phyloP scores from a whole-genome alignment of 2,888 invertebrate genomes.

The Agriopis aurantiaria region DNA sequence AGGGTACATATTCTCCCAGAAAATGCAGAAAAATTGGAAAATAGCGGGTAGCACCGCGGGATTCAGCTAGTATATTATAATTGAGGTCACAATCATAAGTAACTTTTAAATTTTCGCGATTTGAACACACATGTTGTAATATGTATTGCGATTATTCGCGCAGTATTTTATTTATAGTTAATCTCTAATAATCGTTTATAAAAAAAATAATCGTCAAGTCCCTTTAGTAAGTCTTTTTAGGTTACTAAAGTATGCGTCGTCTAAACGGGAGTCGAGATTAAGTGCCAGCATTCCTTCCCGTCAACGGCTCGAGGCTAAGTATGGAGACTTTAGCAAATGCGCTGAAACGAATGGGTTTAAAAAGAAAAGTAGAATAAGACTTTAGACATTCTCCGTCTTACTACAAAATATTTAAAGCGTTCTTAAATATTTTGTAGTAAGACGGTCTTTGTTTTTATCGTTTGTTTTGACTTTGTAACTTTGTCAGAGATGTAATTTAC shows the following conservation, averaged over 20 bases:
- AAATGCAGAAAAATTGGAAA: too few species aligned
- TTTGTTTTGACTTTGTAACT: slow-evolving; percentile 4
- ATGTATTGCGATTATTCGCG: too few species aligned
- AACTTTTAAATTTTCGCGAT: too few species aligned
- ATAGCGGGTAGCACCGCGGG: too few species aligned
- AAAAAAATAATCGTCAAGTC: background rate
- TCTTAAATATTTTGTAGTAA: too few species aligned
- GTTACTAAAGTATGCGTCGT: slow-evolving; percentile 3
- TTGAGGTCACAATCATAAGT: too few species aligned
- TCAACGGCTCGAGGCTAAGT: slow-evolving; percentile 17
- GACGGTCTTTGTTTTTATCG: slow-evolving; percentile 9
- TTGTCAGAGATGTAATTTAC: background rate
- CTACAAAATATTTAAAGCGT: too few species aligned
- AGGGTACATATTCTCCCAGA: too few species aligned
- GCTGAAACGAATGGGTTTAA: slow-evolving; percentile 4
- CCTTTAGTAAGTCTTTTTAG: slow-evolving; percentile 3
- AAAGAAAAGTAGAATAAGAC: background rate
- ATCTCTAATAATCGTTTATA: too few species aligned
- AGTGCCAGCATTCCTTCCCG: slow-evolving; percentile 23
- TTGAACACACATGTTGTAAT: too few species aligned
- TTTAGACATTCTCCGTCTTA: background rate
- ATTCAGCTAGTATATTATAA: too few species aligned
- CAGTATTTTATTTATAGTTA: too few species aligned
- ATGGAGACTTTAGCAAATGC: slow-evolving; percentile 23
- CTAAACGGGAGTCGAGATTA: slow-evolving; percentile 25